Evolutionary conservation across 2,797 vertebrate species (phyloP).

Genomic region (Lepidocolaptes lacrymiger): DNA sequence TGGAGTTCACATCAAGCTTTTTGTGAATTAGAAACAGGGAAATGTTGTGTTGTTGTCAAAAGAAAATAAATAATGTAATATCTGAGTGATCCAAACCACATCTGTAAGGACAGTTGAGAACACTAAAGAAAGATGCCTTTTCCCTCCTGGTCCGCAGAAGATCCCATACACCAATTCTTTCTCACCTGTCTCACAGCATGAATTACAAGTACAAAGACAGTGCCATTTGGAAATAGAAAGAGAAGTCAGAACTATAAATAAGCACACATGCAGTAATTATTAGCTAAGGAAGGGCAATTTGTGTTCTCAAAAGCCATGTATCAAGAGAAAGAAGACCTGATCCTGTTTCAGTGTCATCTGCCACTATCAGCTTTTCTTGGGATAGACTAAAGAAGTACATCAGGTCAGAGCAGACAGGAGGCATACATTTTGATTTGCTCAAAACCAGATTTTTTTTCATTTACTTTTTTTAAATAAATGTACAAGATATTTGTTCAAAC

Average conservation of each 20-base stretch:
- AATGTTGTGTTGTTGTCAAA: neutral
- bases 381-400: neutral
- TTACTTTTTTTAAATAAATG: fast-evolving
- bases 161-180: neutral
- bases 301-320: neutral
- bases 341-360: neutral
- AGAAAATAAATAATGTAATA: neutral
- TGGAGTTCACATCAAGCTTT: neutral
- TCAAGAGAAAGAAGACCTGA: neutral
- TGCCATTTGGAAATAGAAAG: neutral
- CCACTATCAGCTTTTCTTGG: neutral
- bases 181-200: neutral
- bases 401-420: neutral
- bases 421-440: neutral
- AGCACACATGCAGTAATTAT: neutral
- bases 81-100: neutral
- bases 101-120: neutral
- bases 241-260: neutral
- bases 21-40: neutral
- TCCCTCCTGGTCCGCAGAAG: neutral
- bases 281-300: neutral
- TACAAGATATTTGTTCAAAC: neutral
- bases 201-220: neutral
- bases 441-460: neutral
- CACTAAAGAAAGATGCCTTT: neutral